Conservation (phyloP, 2,113 vertebrate genomes). For the Cryptotis parvus region DNA sequence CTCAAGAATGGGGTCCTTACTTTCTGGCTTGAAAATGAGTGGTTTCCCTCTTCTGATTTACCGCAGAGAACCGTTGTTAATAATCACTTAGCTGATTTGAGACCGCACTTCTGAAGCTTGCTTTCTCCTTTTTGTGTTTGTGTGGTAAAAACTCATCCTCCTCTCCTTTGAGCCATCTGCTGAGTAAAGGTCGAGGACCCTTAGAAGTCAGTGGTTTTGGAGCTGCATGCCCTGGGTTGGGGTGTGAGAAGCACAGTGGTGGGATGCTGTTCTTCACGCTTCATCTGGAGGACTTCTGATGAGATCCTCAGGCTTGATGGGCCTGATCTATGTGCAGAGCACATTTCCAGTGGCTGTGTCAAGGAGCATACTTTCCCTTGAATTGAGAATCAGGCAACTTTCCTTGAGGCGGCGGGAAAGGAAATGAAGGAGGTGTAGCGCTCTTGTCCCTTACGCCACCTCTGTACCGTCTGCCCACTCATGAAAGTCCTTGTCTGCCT, state of each 20-base stretch:
- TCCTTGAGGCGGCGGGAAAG: background rate
- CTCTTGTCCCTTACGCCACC: background rate
- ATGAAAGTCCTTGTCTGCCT: background rate
- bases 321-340: background rate
- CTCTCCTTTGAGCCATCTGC: background rate
- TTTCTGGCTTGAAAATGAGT: too few relatives aligned
- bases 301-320: background rate
- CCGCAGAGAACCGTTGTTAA: background rate
- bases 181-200: background rate
- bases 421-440: background rate
- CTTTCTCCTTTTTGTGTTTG: background rate
- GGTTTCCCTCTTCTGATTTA: background rate
- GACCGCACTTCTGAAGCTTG: background rate
- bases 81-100: too few relatives aligned
- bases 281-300: rapidly evolving
- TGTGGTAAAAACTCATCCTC: too few relatives aligned
- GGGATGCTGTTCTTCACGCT: background rate
- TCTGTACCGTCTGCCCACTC: background rate
- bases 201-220: background rate
- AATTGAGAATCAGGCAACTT: background rate
- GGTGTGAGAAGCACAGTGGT: background rate
- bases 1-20: too few relatives aligned
- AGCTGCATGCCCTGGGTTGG: background rate
- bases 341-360: background rate
- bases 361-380: background rate